Evolutionary conservation across 2,113 vertebrate species (phyloP).

Genomic region (Bambusicola thoracicus): DNA sequence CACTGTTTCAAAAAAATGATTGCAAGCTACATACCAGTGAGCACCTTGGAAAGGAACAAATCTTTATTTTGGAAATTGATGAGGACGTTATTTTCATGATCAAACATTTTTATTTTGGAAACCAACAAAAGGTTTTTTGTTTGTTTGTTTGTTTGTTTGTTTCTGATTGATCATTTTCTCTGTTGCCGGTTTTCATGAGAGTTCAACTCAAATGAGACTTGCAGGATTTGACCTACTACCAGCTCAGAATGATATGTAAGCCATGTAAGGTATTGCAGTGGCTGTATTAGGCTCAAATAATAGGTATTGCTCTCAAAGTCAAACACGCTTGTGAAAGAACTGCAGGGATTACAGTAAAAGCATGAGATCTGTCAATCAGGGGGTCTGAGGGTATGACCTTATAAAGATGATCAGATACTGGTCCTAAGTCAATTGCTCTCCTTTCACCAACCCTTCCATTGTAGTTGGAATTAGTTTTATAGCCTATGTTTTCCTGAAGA

Average conservation of each 20-base stretch:
- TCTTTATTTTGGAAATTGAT: neutral
- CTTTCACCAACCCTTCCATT: neutral
- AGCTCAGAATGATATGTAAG: neutral
- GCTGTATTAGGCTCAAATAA: neutral
- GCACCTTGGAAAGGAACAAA: neutral
- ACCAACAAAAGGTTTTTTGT: neutral
- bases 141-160: neutral
- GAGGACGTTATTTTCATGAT: neutral
- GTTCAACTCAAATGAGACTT: neutral
- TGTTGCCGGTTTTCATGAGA: neutral
- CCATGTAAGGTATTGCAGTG: neutral
- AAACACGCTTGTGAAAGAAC: neutral
- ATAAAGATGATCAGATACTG: neutral
- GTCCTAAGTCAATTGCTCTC: neutral
- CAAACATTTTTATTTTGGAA: neutral
- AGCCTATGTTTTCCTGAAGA: conserved; percentile 5
- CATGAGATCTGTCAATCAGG: neutral
- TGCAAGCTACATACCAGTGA: neutral
- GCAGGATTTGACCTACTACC: neutral
- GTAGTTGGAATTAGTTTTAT: neutral
- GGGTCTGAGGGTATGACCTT: neutral
- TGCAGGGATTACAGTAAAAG: neutral
- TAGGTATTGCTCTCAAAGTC: neutral
- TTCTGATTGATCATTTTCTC: neutral
- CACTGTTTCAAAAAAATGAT: neutral